A percentile compares a stretch with the other conserved stretches of the same genome.
These are phyloP conservation scores for Alligator mississippiensis DNA, from an alignment of 2,113 vertebrate genomes.

Conservation along the genomic window DNA sequence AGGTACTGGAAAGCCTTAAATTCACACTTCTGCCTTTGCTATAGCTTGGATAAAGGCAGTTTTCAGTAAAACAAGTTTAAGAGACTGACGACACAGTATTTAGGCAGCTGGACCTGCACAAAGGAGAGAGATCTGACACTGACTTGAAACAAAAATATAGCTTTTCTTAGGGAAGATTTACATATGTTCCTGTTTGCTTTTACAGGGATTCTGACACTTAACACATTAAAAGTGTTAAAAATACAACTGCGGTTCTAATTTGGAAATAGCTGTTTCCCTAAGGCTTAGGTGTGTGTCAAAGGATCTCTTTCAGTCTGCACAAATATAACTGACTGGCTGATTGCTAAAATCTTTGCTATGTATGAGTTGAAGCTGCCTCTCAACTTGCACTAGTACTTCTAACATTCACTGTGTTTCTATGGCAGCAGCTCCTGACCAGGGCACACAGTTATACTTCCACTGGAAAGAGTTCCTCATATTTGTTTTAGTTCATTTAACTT, in stretches of 20 bases:
- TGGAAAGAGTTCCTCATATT: background rate
- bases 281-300: background rate
- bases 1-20: background rate
- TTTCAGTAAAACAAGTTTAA: background rate
- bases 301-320: background rate
- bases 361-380: background rate
- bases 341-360: background rate
- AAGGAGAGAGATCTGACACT: background rate
- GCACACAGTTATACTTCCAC: background rate
- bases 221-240: background rate
- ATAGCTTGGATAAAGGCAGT: background rate
- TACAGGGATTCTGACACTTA: too few relatives aligned
- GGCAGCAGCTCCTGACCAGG: background rate
- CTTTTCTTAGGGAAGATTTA: background rate
- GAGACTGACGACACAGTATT: background rate
- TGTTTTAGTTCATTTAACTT: background rate
- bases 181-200: background rate
- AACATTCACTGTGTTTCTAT: background rate
- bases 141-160: background rate
- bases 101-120: background rate
- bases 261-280: background rate
- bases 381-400: background rate
- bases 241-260: background rate
- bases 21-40: background rate
- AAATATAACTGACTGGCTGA: background rate